phyloP scores from a whole-genome alignment of 2,797 vertebrate species.

The Pangasius sanitwongsei region DNA sequence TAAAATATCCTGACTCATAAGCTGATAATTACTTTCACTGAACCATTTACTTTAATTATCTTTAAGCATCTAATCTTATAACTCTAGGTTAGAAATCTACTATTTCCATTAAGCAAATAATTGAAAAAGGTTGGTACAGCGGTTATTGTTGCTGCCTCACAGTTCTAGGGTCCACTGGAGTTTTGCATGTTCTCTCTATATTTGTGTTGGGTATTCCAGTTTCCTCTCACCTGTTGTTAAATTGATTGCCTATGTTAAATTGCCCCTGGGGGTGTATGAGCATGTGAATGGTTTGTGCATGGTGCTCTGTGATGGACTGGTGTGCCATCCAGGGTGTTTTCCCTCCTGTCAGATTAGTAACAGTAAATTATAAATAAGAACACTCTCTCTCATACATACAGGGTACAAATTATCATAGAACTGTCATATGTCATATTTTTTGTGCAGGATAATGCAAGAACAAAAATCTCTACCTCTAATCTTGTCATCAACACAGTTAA shows the following conservation, averaged over 20 bases:
- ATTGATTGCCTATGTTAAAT: not conserved
- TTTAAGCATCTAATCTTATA: not conserved
- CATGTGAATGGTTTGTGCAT: not conserved
- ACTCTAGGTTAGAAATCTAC: not conserved
- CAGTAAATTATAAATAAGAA: not conserved
- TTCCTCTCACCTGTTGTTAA: not conserved
- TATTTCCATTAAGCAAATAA: not conserved
- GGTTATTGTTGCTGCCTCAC: not conserved
- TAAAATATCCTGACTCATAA: not conserved
- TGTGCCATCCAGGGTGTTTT: not conserved
- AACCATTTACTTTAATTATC: not conserved
- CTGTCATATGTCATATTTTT: not conserved
- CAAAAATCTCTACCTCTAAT: not conserved
- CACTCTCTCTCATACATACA: not conserved
- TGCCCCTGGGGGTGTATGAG: not conserved
- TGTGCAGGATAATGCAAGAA: not conserved
- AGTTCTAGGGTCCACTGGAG: not conserved
- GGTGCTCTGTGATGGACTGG: not conserved
- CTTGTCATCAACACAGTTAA: not conserved
- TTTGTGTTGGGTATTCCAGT: not conserved
- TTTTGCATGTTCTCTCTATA: not conserved
- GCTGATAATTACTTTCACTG: not conserved
- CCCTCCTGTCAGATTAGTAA: not conserved
- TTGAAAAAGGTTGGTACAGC: not conserved
- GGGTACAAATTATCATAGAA: not conserved